Conservation (phyloP, 2,888 invertebrate species). For the Aradus depressus region DNA sequence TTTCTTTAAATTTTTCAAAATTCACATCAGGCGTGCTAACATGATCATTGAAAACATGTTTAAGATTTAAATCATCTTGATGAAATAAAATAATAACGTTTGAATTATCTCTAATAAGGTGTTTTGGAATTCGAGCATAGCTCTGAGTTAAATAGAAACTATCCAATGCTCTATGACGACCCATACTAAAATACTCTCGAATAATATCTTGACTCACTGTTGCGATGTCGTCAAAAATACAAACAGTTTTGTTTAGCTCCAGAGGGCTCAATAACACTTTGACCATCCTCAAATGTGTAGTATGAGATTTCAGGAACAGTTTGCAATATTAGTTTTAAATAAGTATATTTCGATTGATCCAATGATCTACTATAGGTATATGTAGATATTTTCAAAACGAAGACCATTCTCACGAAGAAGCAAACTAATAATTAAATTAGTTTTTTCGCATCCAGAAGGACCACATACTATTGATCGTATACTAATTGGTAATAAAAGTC, state of each 20-base stretch:
- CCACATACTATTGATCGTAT: conserved; percentile 36
- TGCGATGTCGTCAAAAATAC: conserved; percentile 37
- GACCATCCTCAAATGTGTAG: conserved; percentile 27
- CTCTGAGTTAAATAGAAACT: too few relatives aligned
- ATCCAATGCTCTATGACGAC: too few relatives aligned
- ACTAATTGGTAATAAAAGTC: too few relatives aligned
- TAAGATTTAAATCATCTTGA: too few relatives aligned
- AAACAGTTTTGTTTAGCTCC: conserved; percentile 32
- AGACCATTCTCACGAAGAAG: too few relatives aligned
- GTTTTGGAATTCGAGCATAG: too few relatives aligned
- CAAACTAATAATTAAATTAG: too few relatives aligned
- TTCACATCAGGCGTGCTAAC: background rate
- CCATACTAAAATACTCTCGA: conserved; percentile 30
- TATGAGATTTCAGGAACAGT: conserved; percentile 30
- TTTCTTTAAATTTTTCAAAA: too few relatives aligned
- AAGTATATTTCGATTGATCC: too few relatives aligned
- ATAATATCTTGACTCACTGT: conserved; percentile 34
- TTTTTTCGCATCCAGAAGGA: conserved; percentile 33
- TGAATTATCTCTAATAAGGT: conserved; percentile 8
- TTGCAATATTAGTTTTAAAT: conserved; percentile 29
- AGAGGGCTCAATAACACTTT: conserved; percentile 28
- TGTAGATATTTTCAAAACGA: too few relatives aligned
- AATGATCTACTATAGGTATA: too few relatives aligned
- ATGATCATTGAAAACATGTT: conserved; percentile 16
- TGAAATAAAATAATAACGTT: conserved; percentile 5